These are phyloP conservation scores for Psilopogon haemacephalus DNA, from an alignment of 2,113 vertebrate genomes.

Conservation along the genomic window DNA sequence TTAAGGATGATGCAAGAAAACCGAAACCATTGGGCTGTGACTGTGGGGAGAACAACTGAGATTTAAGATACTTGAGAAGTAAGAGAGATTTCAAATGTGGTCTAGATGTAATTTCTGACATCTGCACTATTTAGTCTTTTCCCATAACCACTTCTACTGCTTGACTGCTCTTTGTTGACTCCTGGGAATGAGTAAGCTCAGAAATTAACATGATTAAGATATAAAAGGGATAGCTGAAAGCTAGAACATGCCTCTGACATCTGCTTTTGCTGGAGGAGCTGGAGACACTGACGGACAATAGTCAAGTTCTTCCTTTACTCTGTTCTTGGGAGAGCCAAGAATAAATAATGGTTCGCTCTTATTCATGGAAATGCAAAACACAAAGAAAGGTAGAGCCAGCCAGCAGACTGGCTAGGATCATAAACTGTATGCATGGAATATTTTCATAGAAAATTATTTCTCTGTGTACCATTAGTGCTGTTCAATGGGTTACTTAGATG, in stretches of 20 bases:
- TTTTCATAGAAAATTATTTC: not conserved
- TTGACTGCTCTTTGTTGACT: conserved; percentile 3
- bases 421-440: not conserved
- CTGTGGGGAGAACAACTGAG: not conserved
- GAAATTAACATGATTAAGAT: conserved; percentile 23
- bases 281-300: not conserved
- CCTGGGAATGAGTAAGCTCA: conserved; percentile 7
- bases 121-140: conserved; percentile 38
- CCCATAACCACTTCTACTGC: conserved; percentile 18
- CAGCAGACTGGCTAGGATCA: not conserved
- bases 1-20: not conserved
- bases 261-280: conserved; percentile 18
- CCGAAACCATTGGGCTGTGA: not conserved
- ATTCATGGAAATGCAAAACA: conserved; percentile 25
- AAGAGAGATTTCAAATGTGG: not conserved
- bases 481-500: not conserved
- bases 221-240: not conserved
- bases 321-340: not conserved
- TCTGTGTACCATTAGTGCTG: not conserved
- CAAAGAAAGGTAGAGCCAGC: not conserved
- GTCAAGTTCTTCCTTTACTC: conserved; percentile 14
- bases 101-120: conserved; percentile 8
- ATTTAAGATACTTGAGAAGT: not conserved
- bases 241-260: conserved; percentile 16
- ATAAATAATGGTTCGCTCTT: not conserved